Evolutionary conservation across 2,797 vertebrate genomes (phyloP).

Genomic region (Xiphorhynchus erythropygius): DNA sequence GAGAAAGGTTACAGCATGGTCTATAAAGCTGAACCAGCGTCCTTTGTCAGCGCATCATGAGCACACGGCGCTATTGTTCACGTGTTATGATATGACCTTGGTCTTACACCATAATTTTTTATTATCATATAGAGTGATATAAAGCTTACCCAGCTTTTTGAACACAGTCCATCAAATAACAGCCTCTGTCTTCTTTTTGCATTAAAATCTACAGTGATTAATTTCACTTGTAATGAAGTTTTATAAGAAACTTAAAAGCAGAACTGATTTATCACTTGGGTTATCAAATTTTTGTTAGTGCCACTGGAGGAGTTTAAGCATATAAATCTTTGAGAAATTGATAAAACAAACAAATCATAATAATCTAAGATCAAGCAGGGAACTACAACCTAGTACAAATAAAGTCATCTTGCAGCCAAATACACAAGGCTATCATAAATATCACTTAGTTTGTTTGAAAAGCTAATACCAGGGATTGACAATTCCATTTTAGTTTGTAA

Average conservation of each 20-base stretch:
- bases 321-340: slow-evolving; percentile 64
- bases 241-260: slow-evolving; percentile 67
- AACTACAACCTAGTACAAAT: slow-evolving; percentile 26
- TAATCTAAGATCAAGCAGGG: slow-evolving; percentile 39
- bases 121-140: slow-evolving; percentile 79
- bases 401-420: slow-evolving; percentile 57
- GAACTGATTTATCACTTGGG: slow-evolving; percentile 59
- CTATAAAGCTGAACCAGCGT: slow-evolving; percentile 36
- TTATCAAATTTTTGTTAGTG: slow-evolving; percentile 62
- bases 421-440: slow-evolving; percentile 45
- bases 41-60: slow-evolving; percentile 9
- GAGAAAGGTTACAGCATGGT: neutral
- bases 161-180: slow-evolving; percentile 69
- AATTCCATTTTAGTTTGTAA: slow-evolving; percentile 24
- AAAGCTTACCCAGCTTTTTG: slow-evolving; percentile 70
- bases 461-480: neutral
- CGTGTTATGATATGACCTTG: slow-evolving; percentile 68
- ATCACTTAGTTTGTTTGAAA: slow-evolving; percentile 49
- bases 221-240: slow-evolving; percentile 77
- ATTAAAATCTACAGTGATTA: slow-evolving; percentile 80
- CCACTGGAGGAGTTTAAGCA: slow-evolving; percentile 37
- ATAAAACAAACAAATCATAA: slow-evolving; percentile 65
- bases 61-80: neutral
- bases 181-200: slow-evolving; percentile 44
- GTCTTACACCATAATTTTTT: slow-evolving; percentile 78